Conservation (phyloP, 2,888 invertebrate genomes). For the Neria commutata region DNA sequence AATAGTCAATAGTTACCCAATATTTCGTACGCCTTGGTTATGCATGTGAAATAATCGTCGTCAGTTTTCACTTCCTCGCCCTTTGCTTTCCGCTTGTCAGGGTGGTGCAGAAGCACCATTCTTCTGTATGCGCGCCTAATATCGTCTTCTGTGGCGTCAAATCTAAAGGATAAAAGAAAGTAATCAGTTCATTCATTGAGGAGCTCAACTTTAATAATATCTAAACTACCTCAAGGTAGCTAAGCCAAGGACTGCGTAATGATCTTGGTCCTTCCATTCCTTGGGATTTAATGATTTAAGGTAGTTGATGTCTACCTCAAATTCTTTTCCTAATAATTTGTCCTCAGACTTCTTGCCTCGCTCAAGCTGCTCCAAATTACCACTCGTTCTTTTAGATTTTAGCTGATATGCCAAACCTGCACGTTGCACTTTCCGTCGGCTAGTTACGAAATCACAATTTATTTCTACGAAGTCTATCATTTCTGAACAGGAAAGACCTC, state of each 20-base stretch:
- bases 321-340: constrained; percentile 61
- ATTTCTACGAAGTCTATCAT: constrained; percentile 32
- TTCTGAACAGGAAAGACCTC: constrained; percentile 18
- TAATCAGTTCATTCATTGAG: background rate
- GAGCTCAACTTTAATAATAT: background rate
- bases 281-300: constrained; percentile 90
- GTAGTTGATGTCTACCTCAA: constrained; percentile 80
- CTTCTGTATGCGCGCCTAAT: constrained; percentile 92
- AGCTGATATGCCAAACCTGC: constrained; percentile 49
- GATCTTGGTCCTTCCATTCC: constrained; percentile 98
- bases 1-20: constrained; percentile 66
- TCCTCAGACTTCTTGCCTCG: constrained; percentile 52
- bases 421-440: constrained; percentile 41
- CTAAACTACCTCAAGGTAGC: constrained; percentile 64
- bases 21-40: constrained; percentile 96
- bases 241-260: constrained; percentile 94
- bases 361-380: constrained; percentile 37
- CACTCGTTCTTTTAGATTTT: constrained; percentile 34
- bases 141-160: constrained; percentile 88
- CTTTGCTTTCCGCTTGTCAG: constrained; percentile 93
- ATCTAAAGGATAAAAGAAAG: constrained; percentile 64
- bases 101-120: constrained; percentile 94
- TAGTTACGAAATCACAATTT: constrained; percentile 25
- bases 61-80: constrained; percentile 88
- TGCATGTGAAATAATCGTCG: constrained; percentile 98